Percentiles rank a stretch among this genome's conserved stretches.
These are phyloP conservation scores for Notoglanidium macrostoma DNA, from an alignment of 2,797 vertebrate species.

Conservation along the genomic window DNA sequence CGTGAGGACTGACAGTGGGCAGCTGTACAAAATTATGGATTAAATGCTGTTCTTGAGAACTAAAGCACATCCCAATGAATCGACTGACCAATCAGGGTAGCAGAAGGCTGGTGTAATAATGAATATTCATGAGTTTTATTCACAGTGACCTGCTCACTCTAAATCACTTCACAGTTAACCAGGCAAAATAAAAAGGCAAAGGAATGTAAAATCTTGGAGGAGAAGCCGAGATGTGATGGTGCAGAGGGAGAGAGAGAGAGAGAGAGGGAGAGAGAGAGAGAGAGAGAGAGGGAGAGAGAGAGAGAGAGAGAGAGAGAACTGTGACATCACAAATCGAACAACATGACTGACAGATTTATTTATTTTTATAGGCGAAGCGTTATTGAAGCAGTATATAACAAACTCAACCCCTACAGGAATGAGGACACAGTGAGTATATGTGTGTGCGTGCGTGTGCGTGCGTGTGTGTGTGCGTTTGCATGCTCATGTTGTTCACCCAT, in stretches of 20 bases:
- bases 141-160: background rate
- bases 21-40: background rate
- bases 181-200: background rate
- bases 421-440: conserved; percentile 96
- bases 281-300: background rate
- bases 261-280: background rate
- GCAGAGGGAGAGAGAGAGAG: background rate
- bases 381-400: conserved; percentile 99
- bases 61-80: background rate
- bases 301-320: background rate
- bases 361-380: conserved; percentile 87
- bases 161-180: background rate
- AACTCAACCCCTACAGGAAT: conserved; percentile 97
- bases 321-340: background rate
- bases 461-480: background rate
- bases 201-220: background rate
- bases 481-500: background rate
- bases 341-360: conserved; percentile 20
- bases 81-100: background rate
- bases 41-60: background rate
- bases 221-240: background rate
- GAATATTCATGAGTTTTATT: background rate
- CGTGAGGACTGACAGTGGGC: background rate
- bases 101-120: background rate
- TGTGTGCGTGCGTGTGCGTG: conserved; percentile 21